Percentiles rank a stretch among this genome's conserved stretches.
These are phyloP conservation scores for Sussaba pulchella DNA, from an alignment of 2,888 invertebrate species.

Conservation along the genomic window DNA sequence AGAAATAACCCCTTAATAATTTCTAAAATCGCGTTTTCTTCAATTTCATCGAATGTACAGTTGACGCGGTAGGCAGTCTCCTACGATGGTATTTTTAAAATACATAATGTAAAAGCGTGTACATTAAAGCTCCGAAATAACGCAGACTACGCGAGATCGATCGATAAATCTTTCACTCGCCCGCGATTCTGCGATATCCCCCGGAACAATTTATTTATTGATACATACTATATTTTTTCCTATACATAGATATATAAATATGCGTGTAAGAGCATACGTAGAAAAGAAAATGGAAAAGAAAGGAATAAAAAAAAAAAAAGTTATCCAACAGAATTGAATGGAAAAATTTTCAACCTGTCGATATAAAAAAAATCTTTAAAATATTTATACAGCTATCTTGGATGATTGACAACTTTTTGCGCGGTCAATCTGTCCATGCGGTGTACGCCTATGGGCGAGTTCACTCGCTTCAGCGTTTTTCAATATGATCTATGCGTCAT, in stretches of 20 bases:
- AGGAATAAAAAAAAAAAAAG: conserved; percentile 25
- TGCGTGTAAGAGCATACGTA: conserved; percentile 49
- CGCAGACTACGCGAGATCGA: conserved; percentile 4
- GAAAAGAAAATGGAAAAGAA: conserved; percentile 28
- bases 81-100: conserved; percentile 58
- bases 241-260: conserved; percentile 61
- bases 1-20: too few relatives aligned
- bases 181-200: conserved; percentile 45
- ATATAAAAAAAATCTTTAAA: conserved; percentile 5
- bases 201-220: conserved; percentile 65
- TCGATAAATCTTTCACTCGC: conserved; percentile 30
- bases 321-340: conserved; percentile 38
- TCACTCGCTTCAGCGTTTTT: conserved; percentile 17
- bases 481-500: conserved; percentile 38
- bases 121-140: conserved; percentile 53
- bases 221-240: conserved; percentile 65
- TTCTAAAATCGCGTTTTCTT: neutral
- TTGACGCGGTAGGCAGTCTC: conserved; percentile 50
- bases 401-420: conserved; percentile 28
- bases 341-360: conserved; percentile 24
- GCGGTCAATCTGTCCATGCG: conserved; percentile 3
- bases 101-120: conserved; percentile 39
- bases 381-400: conserved; percentile 35
- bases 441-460: conserved; percentile 5
- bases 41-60: conserved; percentile 43